Conservation (phyloP, 2,888 invertebrate genomes). For the Synergus umbraculus region DNA sequence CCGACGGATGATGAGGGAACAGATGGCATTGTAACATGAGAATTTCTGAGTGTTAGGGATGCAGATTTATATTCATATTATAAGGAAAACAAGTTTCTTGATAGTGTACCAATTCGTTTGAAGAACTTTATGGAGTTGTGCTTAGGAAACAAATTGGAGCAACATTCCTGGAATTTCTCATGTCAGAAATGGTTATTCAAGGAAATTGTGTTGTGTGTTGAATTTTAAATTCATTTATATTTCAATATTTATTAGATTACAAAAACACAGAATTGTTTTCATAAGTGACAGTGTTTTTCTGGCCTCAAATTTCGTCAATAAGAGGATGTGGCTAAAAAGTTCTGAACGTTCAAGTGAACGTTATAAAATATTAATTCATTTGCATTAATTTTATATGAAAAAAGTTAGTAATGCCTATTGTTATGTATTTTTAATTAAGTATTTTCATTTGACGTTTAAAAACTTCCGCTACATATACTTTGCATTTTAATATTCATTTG, state of each 20-base stretch:
- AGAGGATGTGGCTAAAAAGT: too few relatives aligned
- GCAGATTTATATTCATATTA: not conserved
- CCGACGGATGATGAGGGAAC: conserved; percentile 28
- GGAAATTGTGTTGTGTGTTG: too few relatives aligned
- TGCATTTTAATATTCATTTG: too few relatives aligned
- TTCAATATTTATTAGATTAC: not conserved
- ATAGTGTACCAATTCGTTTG: not conserved
- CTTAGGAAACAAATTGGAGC: not conserved
- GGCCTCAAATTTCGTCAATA: not conserved
- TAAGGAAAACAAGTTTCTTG: not conserved
- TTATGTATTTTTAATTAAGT: too few relatives aligned
- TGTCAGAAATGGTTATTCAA: not conserved
- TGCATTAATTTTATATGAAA: too few relatives aligned
- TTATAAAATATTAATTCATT: too few relatives aligned
- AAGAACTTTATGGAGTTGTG: not conserved
- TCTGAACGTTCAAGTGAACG: too few relatives aligned
- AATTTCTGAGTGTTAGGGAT: not conserved
- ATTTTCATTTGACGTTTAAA: too few relatives aligned
- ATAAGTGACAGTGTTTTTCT: not conserved
- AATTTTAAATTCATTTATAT: not conserved
- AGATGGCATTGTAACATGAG: conserved; percentile 1
- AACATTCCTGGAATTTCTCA: not conserved
- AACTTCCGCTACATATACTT: too few relatives aligned
- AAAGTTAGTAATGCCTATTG: too few relatives aligned
- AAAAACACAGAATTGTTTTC: not conserved